Percentiles rank a stretch among this genome's conserved stretches.
phyloP scores from a whole-genome alignment of 2,113 vertebrate species.

The Capra hircus region DNA sequence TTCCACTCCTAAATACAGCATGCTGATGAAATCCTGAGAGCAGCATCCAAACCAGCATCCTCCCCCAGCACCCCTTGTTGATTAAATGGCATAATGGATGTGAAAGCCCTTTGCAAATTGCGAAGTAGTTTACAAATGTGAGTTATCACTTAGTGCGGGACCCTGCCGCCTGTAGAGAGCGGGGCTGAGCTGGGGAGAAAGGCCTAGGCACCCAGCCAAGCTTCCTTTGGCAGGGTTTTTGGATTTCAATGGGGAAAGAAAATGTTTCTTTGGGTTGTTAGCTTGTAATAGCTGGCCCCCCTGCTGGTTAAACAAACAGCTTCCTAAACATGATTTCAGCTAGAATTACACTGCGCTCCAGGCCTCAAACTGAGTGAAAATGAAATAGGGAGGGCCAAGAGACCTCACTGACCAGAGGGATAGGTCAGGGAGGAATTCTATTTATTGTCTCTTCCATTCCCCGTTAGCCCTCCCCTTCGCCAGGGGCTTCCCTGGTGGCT shows the following conservation, averaged over 20 bases:
- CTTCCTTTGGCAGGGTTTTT: neutral
- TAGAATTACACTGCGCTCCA: neutral
- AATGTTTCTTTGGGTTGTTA: neutral
- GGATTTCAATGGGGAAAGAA: neutral
- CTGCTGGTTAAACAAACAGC: neutral
- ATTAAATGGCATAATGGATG: neutral
- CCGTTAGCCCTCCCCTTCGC: rapidly evolving
- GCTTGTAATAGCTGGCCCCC: neutral
- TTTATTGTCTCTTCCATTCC: neutral
- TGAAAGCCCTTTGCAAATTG: neutral
- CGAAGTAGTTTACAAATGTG: neutral
- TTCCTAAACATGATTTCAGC: neutral
- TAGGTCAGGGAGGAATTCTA: neutral
- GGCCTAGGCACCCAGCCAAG: neutral
- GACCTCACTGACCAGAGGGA: neutral
- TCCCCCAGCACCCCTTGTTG: neutral
- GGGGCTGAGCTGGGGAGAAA: neutral
- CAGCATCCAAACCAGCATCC: neutral
- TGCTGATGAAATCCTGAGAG: neutral
- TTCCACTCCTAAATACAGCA: neutral
- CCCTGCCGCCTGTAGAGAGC: neutral
- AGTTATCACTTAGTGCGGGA: neutral
- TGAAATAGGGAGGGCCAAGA: neutral
- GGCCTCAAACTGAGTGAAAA: neutral
- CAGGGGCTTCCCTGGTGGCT: neutral